A percentile compares a stretch with the other conserved stretches of the same genome.
Evolutionary conservation across 2,113 vertebrate genomes (phyloP).

Genomic region (Mus musculus): DNA sequence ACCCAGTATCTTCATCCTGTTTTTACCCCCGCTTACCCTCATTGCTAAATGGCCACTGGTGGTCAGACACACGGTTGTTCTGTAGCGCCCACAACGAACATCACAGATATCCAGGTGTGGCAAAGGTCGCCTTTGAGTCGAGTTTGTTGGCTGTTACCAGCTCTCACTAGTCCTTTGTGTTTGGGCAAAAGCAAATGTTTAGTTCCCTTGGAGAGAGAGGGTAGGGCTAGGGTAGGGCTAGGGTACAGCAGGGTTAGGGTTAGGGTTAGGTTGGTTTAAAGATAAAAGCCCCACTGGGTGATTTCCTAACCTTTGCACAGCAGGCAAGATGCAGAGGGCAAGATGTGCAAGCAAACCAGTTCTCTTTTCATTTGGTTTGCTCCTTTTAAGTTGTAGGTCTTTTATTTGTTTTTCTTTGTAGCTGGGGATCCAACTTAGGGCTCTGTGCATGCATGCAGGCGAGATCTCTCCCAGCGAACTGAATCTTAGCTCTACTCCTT

Average conservation of each 20-base stretch:
- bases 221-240: background rate
- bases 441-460: background rate
- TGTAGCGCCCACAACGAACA: conserved; percentile 78
- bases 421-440: background rate
- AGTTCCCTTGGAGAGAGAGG: conserved; percentile 36
- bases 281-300: background rate
- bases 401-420: background rate
- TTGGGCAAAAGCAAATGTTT: conserved; percentile 12
- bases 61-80: conserved; percentile 30
- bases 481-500: fast-evolving
- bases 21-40: background rate
- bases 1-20: background rate
- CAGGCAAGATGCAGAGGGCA: background rate
- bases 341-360: background rate
- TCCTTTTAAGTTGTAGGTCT: background rate
- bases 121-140: background rate
- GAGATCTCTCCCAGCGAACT: background rate
- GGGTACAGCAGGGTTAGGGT: background rate
- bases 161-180: background rate
- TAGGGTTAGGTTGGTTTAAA: background rate
- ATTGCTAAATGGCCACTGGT: background rate
- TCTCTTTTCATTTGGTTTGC: background rate
- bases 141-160: conserved; percentile 29
- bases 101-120: conserved; percentile 86
- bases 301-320: background rate